Conservation (phyloP, 1,140 invertebrate species). For the Chrysomallon squamiferum region DNA sequence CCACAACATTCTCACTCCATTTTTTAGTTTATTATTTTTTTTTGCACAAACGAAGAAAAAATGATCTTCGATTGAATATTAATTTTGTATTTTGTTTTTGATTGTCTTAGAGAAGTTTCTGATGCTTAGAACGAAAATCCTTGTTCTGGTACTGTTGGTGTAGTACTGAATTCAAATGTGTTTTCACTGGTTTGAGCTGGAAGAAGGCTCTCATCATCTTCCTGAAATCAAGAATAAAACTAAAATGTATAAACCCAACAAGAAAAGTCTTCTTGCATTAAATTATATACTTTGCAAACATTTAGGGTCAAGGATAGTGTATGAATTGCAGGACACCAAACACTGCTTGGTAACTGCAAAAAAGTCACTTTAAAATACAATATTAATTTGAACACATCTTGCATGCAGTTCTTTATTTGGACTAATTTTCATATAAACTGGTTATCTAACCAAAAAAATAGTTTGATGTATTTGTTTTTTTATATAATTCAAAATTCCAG, state of each 20-base stretch:
- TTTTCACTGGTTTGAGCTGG: constrained; percentile 77
- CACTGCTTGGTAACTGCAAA: not conserved
- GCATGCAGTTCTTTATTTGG: not conserved
- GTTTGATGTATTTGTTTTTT: no score
- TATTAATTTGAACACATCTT: not conserved
- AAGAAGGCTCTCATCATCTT: constrained; percentile 77
- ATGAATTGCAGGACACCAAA: not conserved
- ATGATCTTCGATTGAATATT: no score
- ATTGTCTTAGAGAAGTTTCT: no score
- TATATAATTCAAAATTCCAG: no score
- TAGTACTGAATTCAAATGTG: constrained; percentile 67
- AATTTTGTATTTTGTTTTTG: no score
- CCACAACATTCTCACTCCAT: no score
- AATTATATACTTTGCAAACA: not conserved
- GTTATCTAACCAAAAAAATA: no score
- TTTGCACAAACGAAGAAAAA: no score
- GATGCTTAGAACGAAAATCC: constrained; percentile 54
- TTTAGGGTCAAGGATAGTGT: not conserved
- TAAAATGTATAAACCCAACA: not conserved
- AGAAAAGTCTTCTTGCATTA: not conserved
- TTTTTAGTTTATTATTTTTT: no score
- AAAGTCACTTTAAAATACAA: not conserved
- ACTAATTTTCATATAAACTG: no score
- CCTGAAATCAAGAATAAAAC: constrained; percentile 68
- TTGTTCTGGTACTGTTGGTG: constrained; percentile 33